These are phyloP conservation scores for Chaitophorus viminalis DNA, from an alignment of 2,888 invertebrate species.

Conservation along the genomic window DNA sequence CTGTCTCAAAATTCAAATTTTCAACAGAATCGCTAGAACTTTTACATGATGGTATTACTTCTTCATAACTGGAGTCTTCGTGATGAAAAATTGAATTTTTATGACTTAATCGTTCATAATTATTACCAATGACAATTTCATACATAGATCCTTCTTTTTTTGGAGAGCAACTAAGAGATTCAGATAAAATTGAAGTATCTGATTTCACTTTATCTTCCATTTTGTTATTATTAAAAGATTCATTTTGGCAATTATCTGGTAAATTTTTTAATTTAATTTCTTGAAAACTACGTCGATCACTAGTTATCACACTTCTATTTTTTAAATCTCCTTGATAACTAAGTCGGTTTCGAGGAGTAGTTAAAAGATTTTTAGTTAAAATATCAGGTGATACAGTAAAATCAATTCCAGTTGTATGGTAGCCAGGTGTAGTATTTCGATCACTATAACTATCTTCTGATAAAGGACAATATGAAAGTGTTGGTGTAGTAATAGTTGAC, in stretches of 20 bases:
- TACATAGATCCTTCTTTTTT: slow-evolving; percentile 51
- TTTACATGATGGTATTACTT: slow-evolving; percentile 26
- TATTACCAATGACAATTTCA: slow-evolving; percentile 42
- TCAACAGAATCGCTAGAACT: slow-evolving; percentile 37
- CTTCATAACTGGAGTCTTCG: slow-evolving; percentile 56
- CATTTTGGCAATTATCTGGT: neutral
- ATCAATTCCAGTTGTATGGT: slow-evolving; percentile 31
- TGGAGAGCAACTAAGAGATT: slow-evolving; percentile 48
- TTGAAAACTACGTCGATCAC: slow-evolving; percentile 63
- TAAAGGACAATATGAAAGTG: slow-evolving; percentile 65
- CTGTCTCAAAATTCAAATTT: slow-evolving; percentile 37
- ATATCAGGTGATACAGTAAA: slow-evolving; percentile 50
- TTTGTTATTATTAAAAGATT: slow-evolving; percentile 12
- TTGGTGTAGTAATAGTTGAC: slow-evolving; percentile 65
- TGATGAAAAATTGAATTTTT: slow-evolving; percentile 54
- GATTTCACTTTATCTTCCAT: slow-evolving; percentile 38
- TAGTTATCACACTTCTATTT: slow-evolving; percentile 32
- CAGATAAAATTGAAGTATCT: slow-evolving; percentile 53
- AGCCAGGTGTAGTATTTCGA: slow-evolving; percentile 52
- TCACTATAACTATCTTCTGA: slow-evolving; percentile 64
- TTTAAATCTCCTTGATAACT: slow-evolving; percentile 63
- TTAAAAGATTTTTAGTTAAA: slow-evolving; percentile 64
- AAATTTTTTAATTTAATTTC: slow-evolving; percentile 56
- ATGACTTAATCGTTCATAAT: slow-evolving; percentile 47
- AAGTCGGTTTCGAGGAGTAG: slow-evolving; percentile 66